These are phyloP conservation scores for Diadumene lineata DNA, from an alignment of 92 coral and sea anemone species.

Conservation along the genomic window DNA sequence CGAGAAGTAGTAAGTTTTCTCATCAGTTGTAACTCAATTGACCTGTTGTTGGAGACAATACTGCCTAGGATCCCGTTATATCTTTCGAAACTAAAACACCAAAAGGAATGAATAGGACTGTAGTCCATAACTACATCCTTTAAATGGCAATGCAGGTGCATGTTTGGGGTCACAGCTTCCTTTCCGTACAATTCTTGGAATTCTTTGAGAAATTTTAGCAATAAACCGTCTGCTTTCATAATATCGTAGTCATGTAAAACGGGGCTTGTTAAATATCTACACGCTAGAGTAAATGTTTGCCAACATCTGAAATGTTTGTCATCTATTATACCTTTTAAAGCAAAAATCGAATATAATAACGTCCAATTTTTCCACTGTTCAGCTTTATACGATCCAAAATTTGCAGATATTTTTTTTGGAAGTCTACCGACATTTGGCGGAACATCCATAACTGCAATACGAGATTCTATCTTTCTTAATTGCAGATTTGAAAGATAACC, in stretches of 20 bases:
- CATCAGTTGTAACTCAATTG: slow-evolving; percentile 54
- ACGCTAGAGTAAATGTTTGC: slow-evolving; percentile 59
- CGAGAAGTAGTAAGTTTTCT: slow-evolving; percentile 45
- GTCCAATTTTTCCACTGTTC: slow-evolving; percentile 77
- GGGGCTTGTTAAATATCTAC: slow-evolving; percentile 40
- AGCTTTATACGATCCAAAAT: slow-evolving; percentile 54
- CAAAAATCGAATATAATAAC: slow-evolving; percentile 16
- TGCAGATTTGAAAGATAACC: slow-evolving; percentile 23
- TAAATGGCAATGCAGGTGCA: slow-evolving; percentile 73
- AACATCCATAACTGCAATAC: slow-evolving; percentile 29
- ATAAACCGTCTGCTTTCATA: slow-evolving; percentile 37
- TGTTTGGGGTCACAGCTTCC: slow-evolving; percentile 53
- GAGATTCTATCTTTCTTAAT: slow-evolving; percentile 12
- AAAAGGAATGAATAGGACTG: slow-evolving; percentile 58
- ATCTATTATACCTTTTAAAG: slow-evolving; percentile 23
- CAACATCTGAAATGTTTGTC: slow-evolving; percentile 56
- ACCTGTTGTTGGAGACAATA: slow-evolving; percentile 48
- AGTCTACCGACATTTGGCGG: slow-evolving; percentile 54
- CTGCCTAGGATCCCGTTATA: slow-evolving; percentile 67
- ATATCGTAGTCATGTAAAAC: slow-evolving; percentile 28
- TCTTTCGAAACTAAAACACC: slow-evolving; percentile 62
- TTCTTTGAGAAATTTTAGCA: slow-evolving; percentile 55
- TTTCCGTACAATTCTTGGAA: slow-evolving; percentile 54
- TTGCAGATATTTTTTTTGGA: slow-evolving; percentile 47
- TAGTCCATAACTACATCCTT: slow-evolving; percentile 54